Evolutionary conservation across 2,888 invertebrate species (phyloP), one percentile per base, ranked within the genome.

Genomic region (Callimorpha dominula): DNA sequence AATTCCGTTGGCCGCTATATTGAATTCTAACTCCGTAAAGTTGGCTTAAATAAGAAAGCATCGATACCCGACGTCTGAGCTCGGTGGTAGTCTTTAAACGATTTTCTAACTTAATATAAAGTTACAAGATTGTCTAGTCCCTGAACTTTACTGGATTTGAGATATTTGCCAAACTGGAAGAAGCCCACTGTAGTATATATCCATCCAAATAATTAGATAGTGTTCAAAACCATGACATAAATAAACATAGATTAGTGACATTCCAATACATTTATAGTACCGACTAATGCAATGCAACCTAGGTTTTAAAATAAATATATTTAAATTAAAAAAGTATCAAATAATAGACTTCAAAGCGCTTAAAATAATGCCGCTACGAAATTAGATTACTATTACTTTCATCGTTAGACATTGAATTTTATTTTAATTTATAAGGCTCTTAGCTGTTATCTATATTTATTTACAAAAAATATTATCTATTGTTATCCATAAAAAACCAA

Each of bases 1-100:
- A 94, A 93, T 93, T 93, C 93, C 93, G 91, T 89, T 88, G 89
- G 89, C 88, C 86, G 92, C 93, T 93, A 94, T 93, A 93, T 93
- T 94, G 92, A 94, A 94, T 92, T 93, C 93, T 92, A 90, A 92
- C 90, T 89, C 90, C 87, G 89, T 88, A 89, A 93, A 94, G 91
- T 94, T 94, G 88, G 87, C 87, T 92, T 93, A 92, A 93, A 92
- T 92, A 92, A 91, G 90, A 92, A 94, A 92, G 90, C 92, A 93
- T 91, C 94, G 93, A 94, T 93, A 91, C 90, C 86, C 89, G 88
- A 89, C 89, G 90, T 89, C 90, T 90, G 85, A 86, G 86, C 88
- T 87, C 84, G 75, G 82, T 72, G 89, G 90, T 86, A 92, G 91
- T 88, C 89, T 88, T 89, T 90, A 93, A 93, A 87, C 92, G 91